Base-by-base conservation (phyloP, 2,888 invertebrate genomes). In the Amphipoea oculea region DNA sequence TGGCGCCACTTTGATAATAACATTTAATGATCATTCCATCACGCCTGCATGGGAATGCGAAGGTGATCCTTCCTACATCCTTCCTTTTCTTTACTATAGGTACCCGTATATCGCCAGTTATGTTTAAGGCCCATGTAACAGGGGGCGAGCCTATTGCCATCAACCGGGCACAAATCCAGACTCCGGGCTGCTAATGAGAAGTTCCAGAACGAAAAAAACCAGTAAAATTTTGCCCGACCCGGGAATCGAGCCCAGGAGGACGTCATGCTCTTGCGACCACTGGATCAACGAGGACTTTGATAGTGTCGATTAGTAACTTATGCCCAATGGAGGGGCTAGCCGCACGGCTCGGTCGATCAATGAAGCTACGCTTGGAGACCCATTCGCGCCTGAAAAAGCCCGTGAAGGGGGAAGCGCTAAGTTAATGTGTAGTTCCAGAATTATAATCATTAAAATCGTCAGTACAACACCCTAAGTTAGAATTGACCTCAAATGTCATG, bases 1-100 rank as follows among this genome's bases (percentile, higher is more conserved):
- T 20, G 70, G 54, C 81, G 63, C 48, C 9, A 80, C 62, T 80
- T 81, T 48, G 29, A 7, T 29, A 14, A 29, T 62, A 62, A 62
- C 2, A n/a, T 29, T 14, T 14, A 12, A 62, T 29, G 29, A 29
- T 29, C 4, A 57, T 57, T 3, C 9, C n/a, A 11, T n/a, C 11
- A 57, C 11, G n/a, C 57, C 1, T n/a, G 1, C 23, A 57, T 45
- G 45, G 45, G 45, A 48, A 45, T 57, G 9, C 11, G 23, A 57
- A 57, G 11, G 4, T n/a, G n/a, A n/a, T n/a, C n/a, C n/a, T n/a
- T n/a, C n/a, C n/a, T n/a, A n/a, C n/a, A n/a, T n/a, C n/a, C n/a
- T n/a, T n/a, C n/a, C n/a, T n/a, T n/a, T n/a, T n/a, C n/a, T n/a
- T n/a, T n/a, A n/a, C n/a, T n/a, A n/a, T n/a, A n/a, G n/a, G n/a